Percentiles rank a stretch among this genome's conserved stretches.
These are phyloP conservation scores for Heliconius eleuchia DNA, from an alignment of 1,140 invertebrate genomes.

Conservation along the genomic window DNA sequence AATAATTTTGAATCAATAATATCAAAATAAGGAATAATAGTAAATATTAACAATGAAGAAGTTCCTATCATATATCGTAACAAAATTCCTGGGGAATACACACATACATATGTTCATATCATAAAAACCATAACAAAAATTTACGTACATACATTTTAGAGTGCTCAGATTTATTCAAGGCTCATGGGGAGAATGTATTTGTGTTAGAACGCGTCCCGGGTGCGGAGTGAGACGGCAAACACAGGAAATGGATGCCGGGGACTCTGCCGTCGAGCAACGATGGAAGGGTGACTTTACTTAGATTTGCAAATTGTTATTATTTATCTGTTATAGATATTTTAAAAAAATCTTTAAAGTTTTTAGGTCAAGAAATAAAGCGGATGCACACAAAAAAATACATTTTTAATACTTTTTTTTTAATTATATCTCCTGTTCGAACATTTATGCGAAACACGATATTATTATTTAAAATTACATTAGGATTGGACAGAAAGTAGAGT, in stretches of 20 bases:
- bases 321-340: neutral
- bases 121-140: conserved; percentile 17
- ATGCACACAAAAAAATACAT: neutral
- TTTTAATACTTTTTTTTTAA: no score
- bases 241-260: conserved; percentile 72
- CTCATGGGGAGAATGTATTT: conserved; percentile 63
- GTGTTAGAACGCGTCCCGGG: conserved; percentile 44
- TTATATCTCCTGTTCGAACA: no score
- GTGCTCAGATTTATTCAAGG: conserved; percentile 43
- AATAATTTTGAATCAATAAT: no score
- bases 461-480: no score
- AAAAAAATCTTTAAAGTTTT: neutral
- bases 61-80: neutral
- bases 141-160: conserved; percentile 17
- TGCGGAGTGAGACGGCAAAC: conserved; percentile 62
- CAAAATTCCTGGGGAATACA: neutral
- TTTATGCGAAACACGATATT: no score
- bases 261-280: conserved; percentile 64
- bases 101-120: neutral
- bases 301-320: conserved; percentile 24
- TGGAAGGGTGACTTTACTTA: conserved; percentile 55
- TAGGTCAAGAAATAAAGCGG: neutral
- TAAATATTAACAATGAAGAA: neutral
- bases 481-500: no score
- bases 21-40: no score